A percentile compares a stretch with the other conserved stretches of the same genome.
phyloP scores from a whole-genome alignment of 1,140 invertebrate species.

The Aphelenchoides avenae region DNA sequence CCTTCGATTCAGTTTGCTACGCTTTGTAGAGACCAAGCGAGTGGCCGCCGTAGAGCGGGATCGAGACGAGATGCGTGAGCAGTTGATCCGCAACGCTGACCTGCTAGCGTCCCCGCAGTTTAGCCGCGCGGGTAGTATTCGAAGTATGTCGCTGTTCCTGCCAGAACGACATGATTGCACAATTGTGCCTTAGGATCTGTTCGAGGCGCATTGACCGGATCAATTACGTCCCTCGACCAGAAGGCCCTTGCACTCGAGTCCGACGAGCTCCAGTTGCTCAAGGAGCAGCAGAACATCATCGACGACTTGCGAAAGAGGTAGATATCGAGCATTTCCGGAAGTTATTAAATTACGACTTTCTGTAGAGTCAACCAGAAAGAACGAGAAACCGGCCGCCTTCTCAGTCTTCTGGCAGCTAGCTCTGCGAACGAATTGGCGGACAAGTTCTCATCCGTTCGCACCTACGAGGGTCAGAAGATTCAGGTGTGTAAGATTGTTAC shows the following conservation, averaged over 20 bases:
- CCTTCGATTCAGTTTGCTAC: too few relatives aligned
- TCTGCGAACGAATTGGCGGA: slow-evolving; percentile 16
- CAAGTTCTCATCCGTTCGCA: neutral
- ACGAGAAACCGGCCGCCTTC: slow-evolving; percentile 6
- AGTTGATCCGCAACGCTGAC: slow-evolving; percentile 45
- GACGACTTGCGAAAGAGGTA: slow-evolving; percentile 26
- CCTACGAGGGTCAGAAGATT: slow-evolving; percentile 5
- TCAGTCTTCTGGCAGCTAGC: slow-evolving; percentile 7
- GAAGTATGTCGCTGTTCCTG: neutral
- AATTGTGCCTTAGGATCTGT: neutral
- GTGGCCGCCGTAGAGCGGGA: slow-evolving; percentile 20
- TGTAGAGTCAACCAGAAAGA: slow-evolving; percentile 15
- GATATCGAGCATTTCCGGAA: slow-evolving; percentile 4
- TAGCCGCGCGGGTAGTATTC: slow-evolving; percentile 12
- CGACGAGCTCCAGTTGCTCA: slow-evolving; percentile 19
- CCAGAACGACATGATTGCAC: neutral
- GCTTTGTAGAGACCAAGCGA: slow-evolving; percentile 6
- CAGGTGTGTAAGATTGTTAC: slow-evolving; percentile 1
- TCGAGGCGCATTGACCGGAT: slow-evolving; percentile 12
- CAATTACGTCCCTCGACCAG: slow-evolving; percentile 8
- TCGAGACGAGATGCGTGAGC: slow-evolving; percentile 38
- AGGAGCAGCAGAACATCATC: slow-evolving; percentile 35
- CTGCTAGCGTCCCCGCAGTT: slow-evolving; percentile 29
- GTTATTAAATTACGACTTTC: slow-evolving; percentile 19
- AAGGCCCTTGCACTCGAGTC: slow-evolving; percentile 24